A percentile compares a stretch with the other conserved stretches of the same genome.
phyloP scores from a whole-genome alignment of 2,797 vertebrate species.

The Malacoraja senta region DNA sequence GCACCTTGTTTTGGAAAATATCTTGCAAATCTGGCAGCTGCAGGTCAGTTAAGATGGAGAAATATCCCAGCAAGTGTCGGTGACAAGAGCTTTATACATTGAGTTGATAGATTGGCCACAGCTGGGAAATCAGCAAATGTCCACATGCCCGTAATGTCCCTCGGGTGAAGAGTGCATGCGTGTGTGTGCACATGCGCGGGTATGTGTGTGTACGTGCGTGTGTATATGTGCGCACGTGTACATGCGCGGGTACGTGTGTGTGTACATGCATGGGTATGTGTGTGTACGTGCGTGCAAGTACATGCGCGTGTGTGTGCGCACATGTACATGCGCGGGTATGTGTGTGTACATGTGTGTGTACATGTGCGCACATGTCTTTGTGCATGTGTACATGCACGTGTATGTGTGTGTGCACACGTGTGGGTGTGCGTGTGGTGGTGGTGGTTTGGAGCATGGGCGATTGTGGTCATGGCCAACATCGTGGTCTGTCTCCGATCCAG shows the following conservation, averaged over 20 bases:
- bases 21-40: constrained; percentile 56
- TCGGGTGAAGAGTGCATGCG: no score
- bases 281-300: no score
- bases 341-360: no score
- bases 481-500: not conserved
- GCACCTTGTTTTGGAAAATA: constrained; percentile 42
- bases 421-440: not conserved
- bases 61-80: constrained; percentile 39
- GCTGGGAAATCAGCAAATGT: not conserved
- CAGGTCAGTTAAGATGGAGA: constrained; percentile 47
- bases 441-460: not conserved
- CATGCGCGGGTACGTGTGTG: no score
- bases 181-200: not conserved
- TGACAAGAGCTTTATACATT: constrained; percentile 44
- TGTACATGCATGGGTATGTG: no score
- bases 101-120: constrained; percentile 3
- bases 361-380: no score
- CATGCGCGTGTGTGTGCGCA: no score
- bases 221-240: no score
- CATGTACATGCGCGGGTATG: not conserved
- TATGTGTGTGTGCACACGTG: no score
- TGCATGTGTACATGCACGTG: no score
- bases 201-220: no score
- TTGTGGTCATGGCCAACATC: not conserved
- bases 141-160: no score